Evolutionary conservation across 1,140 invertebrate species (phyloP).

Genomic region (Vanessa atalanta): DNA sequence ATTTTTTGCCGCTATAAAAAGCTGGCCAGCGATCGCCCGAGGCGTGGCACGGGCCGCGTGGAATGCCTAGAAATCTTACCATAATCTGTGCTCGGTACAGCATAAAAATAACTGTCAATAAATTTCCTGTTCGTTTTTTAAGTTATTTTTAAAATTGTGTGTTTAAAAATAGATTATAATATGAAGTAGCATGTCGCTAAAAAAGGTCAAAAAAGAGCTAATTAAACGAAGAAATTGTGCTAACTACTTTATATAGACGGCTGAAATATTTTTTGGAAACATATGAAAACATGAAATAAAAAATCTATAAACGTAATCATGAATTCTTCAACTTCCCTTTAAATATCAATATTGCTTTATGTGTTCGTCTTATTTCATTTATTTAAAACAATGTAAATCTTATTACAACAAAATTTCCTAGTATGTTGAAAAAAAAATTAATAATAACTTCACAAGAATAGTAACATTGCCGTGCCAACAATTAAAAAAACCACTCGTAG

Average conservation of each 20-base stretch:
- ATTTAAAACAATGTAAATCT: too few relatives aligned
- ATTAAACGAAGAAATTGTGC: too few relatives aligned
- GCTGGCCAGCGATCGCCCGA: conserved; percentile 49
- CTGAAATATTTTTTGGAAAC: too few relatives aligned
- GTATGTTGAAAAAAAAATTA: background rate
- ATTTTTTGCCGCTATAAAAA: conserved; percentile 47
- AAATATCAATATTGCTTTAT: too few relatives aligned
- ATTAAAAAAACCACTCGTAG: conserved; percentile 5
- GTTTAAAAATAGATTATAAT: background rate
- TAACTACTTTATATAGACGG: too few relatives aligned
- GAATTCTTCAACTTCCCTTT: too few relatives aligned
- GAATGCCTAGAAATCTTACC: conserved; percentile 53
- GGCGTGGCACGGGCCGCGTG: conserved; percentile 68
- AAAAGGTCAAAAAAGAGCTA: too few relatives aligned
- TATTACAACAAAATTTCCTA: too few relatives aligned
- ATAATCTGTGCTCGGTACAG: conserved; percentile 39
- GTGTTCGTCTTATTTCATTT: too few relatives aligned
- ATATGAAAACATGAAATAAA: too few relatives aligned
- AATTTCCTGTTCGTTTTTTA: conserved; percentile 17
- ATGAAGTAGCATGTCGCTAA: background rate
- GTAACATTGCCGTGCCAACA: background rate
- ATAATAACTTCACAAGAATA: conserved; percentile 7
- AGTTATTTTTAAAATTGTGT: background rate
- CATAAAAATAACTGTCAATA: conserved; percentile 47
- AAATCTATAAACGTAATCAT: too few relatives aligned